phyloP scores from a whole-genome alignment of 2,888 invertebrate species.

The Drosophila vallismaia region DNA sequence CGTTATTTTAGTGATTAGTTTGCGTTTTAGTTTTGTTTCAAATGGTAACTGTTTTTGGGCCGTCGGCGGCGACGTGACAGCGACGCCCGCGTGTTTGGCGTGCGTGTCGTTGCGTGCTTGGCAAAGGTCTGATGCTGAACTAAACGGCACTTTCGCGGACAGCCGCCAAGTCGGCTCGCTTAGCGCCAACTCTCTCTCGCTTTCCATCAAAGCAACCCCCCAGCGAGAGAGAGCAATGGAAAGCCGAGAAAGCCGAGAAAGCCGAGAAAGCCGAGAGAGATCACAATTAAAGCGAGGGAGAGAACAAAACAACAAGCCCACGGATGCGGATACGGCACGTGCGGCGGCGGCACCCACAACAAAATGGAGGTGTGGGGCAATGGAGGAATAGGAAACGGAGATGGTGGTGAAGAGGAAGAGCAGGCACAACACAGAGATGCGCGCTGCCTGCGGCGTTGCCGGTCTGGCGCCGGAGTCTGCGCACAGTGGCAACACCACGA shows the following conservation, averaged over 20 bases:
- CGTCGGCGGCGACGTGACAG: slow-evolving; percentile 56
- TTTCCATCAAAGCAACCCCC: slow-evolving; percentile 53
- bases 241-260: neutral
- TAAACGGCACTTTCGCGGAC: slow-evolving; percentile 52
- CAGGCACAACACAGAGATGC: slow-evolving; percentile 33
- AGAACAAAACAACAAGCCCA: slow-evolving; percentile 38
- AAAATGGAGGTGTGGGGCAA: slow-evolving; percentile 9
- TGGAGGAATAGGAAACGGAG: neutral
- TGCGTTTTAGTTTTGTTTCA: slow-evolving; percentile 8
- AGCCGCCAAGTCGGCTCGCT: slow-evolving; percentile 59
- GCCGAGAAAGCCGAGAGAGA: neutral
- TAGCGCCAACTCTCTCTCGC: slow-evolving; percentile 4
- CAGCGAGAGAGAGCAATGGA: slow-evolving; percentile 10
- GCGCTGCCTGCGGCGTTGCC: slow-evolving; percentile 30
- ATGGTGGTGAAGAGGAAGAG: slow-evolving; percentile 8
- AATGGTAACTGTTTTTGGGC: slow-evolving; percentile 33
- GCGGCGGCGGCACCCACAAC: slow-evolving; percentile 40
- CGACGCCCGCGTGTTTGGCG: slow-evolving; percentile 57
- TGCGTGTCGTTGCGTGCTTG: slow-evolving; percentile 62
- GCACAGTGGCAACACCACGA: slow-evolving; percentile 19
- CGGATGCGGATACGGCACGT: slow-evolving; percentile 45
- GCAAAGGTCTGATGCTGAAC: slow-evolving; percentile 79
- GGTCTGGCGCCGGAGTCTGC: slow-evolving; percentile 26
- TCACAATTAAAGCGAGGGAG: slow-evolving; percentile 14
- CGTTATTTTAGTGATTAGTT: neutral